Evolutionary conservation across 2,113 vertebrate species (phyloP).

Genomic region (Genyomyrus donnyi): DNA sequence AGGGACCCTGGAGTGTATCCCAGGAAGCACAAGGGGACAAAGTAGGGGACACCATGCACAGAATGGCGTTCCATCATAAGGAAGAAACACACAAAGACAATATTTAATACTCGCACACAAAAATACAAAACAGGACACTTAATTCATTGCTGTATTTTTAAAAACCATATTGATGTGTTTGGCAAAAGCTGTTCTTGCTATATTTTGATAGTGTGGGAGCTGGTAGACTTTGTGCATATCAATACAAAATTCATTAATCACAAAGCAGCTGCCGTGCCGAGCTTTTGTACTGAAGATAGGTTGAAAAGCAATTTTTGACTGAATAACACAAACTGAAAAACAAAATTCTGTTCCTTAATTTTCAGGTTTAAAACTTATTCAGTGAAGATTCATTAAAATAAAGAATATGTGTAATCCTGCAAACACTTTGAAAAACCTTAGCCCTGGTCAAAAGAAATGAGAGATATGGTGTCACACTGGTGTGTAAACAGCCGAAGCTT

Average conservation of each 20-base stretch:
- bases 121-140: background rate
- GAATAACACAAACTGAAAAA: background rate
- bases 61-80: background rate
- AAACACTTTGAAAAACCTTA: background rate
- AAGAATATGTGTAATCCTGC: background rate
- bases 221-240: background rate
- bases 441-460: background rate
- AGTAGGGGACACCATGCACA: background rate
- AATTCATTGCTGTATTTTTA: background rate
- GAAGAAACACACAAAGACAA: background rate
- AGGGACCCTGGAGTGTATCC: background rate
- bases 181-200: background rate
- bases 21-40: background rate
- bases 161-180: background rate
- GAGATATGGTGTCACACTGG: background rate
- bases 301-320: background rate
- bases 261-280: background rate
- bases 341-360: background rate
- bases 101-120: background rate
- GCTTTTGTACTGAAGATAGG: background rate
- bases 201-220: background rate
- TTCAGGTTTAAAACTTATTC: background rate
- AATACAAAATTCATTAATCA: background rate
- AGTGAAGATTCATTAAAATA: background rate
- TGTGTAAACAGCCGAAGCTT: background rate